Evolutionary conservation across 2,113 vertebrate species (phyloP), one percentile per base, ranked within the genome.

Genomic region (Polypterus senegalus): DNA sequence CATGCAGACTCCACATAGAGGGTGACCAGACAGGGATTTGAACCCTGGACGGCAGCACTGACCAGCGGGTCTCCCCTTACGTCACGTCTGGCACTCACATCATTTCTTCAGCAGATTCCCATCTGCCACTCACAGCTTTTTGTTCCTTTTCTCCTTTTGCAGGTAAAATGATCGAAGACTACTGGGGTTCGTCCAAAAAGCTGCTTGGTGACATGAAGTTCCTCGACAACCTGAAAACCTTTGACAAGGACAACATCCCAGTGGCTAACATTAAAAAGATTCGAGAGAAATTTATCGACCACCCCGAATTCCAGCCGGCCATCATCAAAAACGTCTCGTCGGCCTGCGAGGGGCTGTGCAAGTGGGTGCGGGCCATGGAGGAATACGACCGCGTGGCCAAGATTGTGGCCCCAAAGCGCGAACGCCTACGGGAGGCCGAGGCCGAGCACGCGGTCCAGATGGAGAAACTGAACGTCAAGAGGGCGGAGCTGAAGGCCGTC

Each of bases 151-250:
- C 60, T 70, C n/a, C 63, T 6, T 61, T 52, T 49, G 4, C 52
- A 97, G 92, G 92, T 67, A 96, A 95, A 79, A 97, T 94, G 91
- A 48, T 93, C 61, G 91, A 97, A 73, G 92, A 97, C 70, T 97
- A 78, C 65, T 94, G 92, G 94, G 92, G 89, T 0, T 81, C 89
- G 10, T 93, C 92, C 4, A 93, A 84, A 76, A 97, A 94, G 70
- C 66, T 93, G 27, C 85, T 97, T 9, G 83, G 88, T 46, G 94
- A 96, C 60, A 69, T 94, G 70, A 92, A 90, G 66, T 94, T 97
- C 73, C 77, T 96, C 5, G 90, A 94, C n/a, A 88, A 73, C 65
- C 80, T 97, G 4, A 94, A 92, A 74, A 57, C 73, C 0, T 96
- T 87, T 0, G 87, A 97, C 75, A 97, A 88, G 70, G 92, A 97